These are phyloP conservation scores for Ellobium chinense DNA, from an alignment of 2,888 invertebrate genomes.

Conservation along the genomic window DNA sequence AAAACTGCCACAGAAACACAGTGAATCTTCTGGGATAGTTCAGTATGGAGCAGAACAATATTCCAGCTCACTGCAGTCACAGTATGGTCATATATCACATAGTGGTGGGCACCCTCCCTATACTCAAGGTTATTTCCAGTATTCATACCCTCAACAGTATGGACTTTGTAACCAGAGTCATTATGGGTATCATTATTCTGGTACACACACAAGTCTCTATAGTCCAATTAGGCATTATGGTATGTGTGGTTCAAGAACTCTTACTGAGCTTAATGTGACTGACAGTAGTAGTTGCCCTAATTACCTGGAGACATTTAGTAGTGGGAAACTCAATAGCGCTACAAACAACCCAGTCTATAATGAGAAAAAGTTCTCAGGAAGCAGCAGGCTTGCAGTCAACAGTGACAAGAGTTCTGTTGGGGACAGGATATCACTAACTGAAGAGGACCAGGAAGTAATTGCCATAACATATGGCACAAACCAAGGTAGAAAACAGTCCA, in stretches of 20 bases:
- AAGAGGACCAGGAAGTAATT: constrained; percentile 42
- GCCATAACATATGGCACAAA: constrained; percentile 42
- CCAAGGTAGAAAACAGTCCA: constrained; percentile 20
- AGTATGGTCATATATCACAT: not conserved
- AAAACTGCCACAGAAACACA: constrained; percentile 33
- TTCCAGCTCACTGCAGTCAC: not conserved
- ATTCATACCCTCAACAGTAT: not conserved
- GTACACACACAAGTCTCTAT: not conserved
- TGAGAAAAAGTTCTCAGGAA: not conserved
- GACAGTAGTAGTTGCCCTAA: not conserved
- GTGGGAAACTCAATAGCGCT: not conserved
- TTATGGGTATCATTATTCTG: constrained; percentile 5
- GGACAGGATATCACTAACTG: constrained; percentile 35
- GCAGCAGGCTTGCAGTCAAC: not conserved
- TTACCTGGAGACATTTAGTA: not conserved
- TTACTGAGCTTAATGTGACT: constrained; percentile 35
- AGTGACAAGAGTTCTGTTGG: constrained; percentile 19
- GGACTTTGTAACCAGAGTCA: not conserved
- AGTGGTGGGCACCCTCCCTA: constrained; percentile 21
- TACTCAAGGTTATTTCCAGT: constrained; percentile 22
- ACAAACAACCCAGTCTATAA: not conserved
- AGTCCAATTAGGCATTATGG: not conserved
- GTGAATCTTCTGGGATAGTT: not conserved
- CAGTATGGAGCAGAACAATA: constrained; percentile 27
- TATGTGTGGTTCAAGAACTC: constrained; percentile 34